These are phyloP conservation scores for Hyposoter didymator DNA, from an alignment of 2,888 invertebrate genomes.

Conservation along the genomic window DNA sequence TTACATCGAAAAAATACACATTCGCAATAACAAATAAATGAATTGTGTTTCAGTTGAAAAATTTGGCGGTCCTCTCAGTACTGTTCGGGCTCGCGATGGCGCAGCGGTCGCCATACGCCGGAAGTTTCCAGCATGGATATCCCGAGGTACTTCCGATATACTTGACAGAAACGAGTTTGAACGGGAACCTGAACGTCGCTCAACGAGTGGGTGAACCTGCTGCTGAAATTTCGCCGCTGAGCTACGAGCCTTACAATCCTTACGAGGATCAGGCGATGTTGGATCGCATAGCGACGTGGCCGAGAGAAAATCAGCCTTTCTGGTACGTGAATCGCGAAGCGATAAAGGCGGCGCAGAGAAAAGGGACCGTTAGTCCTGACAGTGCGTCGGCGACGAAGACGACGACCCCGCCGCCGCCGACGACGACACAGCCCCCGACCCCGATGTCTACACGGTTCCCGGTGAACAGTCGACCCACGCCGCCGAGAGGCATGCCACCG, in stretches of 20 bases:
- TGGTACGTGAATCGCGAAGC: slow-evolving; percentile 90
- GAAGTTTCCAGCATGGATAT: slow-evolving; percentile 86
- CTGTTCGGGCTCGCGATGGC: slow-evolving; percentile 81
- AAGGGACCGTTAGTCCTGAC: neutral
- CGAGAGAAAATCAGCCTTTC: slow-evolving; percentile 89
- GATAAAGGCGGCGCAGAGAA: slow-evolving; percentile 86
- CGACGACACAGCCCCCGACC: neutral
- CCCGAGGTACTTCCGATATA: slow-evolving; percentile 84
- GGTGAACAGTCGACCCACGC: neutral
- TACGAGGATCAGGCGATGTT: slow-evolving; percentile 87
- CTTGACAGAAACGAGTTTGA: slow-evolving; percentile 75
- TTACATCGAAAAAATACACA: no score
- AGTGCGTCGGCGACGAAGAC: neutral
- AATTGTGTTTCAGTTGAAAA: slow-evolving; percentile 71
- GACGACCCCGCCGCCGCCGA: neutral
- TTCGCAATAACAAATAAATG: neutral
- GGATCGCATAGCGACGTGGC: slow-evolving; percentile 88
- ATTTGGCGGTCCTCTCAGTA: slow-evolving; percentile 76
- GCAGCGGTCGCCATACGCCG: slow-evolving; percentile 89
- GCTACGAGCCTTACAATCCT: slow-evolving; percentile 88
- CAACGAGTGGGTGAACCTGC: slow-evolving; percentile 86
- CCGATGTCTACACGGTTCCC: neutral
- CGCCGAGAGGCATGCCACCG: neutral
- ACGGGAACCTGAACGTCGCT: slow-evolving; percentile 75
- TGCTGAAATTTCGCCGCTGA: slow-evolving; percentile 75